Evolutionary conservation across 2,888 invertebrate genomes (phyloP), one percentile per base, ranked within the genome.

Genomic region (Standfussiana lucernea): DNA sequence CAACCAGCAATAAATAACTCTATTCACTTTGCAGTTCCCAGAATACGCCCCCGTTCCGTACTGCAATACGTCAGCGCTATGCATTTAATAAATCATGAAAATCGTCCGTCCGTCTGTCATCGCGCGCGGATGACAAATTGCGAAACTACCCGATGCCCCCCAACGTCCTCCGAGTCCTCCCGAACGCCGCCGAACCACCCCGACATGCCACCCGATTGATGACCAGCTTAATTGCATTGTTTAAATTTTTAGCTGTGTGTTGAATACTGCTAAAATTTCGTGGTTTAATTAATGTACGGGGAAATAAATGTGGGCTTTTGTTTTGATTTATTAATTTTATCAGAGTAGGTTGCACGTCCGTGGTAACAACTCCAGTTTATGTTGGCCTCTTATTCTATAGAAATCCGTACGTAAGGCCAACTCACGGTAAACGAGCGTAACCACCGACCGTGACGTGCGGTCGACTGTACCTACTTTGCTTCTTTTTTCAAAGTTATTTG

Each of bases 11-110:
- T 79, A 84, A 73, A 72, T 53, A 84, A 84, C 65, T 64, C n/a
- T 61, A 74, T 74, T 79, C 75, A 69, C 40, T 71, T 67, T 75
- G 64, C 32, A 72, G 66, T 78, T 68, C 32, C 75, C 76, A 81
- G 87, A 85, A 85, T 86, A 89, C 62, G 47, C 42, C 73, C 40
- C 45, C 82, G 53, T 32, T 37, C 56, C 71, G 80, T 77, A 80
- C 85, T 88, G 92, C 92, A 91, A 93, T 93, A 91, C 88, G 92
- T 94, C 93, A 92, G 83, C 87, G 90, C 87, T 90, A 88, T 93
- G 93, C 93, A 93, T 94, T 92, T 92, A 92, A 94, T 95, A 95
- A 95, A 95, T 95, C 95, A 95, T 91, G 92, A 90, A 90, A 92
- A 93, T 92, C 90, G 94, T 91, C 90, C 89, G 93, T 90, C 92